Conservation (phyloP, 2,797 vertebrate genomes). For the Ptychobarbus kaznakovi region DNA sequence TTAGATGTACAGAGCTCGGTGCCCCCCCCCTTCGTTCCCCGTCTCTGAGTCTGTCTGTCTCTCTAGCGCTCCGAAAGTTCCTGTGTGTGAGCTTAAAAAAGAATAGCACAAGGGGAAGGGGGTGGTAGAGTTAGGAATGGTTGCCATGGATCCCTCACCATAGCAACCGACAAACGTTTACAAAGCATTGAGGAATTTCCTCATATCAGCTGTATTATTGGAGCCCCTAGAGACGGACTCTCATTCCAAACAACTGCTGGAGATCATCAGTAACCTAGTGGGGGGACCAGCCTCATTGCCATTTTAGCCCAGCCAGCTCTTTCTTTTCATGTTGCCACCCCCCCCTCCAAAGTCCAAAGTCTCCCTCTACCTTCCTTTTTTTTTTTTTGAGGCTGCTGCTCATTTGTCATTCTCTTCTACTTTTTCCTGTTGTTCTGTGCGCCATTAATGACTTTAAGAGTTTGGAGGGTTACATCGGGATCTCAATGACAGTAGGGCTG, state of each 20-base stretch:
- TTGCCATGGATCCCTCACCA: slow-evolving; percentile 83
- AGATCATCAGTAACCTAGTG: slow-evolving; percentile 72
- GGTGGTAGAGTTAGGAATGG: slow-evolving; percentile 76
- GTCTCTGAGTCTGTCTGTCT: slow-evolving; percentile 52
- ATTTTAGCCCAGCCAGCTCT: slow-evolving; percentile 57
- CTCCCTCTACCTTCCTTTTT: too few relatives aligned
- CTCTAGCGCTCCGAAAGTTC: slow-evolving; percentile 73
- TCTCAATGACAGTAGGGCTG: not conserved
- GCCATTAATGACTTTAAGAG: not conserved
- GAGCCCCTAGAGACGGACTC: slow-evolving; percentile 77
- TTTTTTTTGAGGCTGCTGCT: slow-evolving; percentile 68
- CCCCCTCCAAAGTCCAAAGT: too few relatives aligned
- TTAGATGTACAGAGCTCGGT: slow-evolving; percentile 46
- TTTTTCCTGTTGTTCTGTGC: slow-evolving; percentile 56
- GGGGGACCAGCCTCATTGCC: slow-evolving; percentile 65
- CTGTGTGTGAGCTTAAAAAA: slow-evolving; percentile 77
- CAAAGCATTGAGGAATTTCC: slow-evolving; percentile 89
- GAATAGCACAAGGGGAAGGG: slow-evolving; percentile 56
- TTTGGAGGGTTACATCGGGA: not conserved
- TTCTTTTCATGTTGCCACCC: slow-evolving; percentile 42
- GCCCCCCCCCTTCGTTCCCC: slow-evolving; percentile 37
- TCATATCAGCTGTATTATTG: slow-evolving; percentile 89
- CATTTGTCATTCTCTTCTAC: slow-evolving; percentile 64
- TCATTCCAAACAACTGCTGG: slow-evolving; percentile 76
- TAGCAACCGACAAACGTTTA: slow-evolving; percentile 87